Evolutionary conservation across 2,888 invertebrate genomes (phyloP).

Genomic region (Caenorhabditis macrosperma): DNA sequence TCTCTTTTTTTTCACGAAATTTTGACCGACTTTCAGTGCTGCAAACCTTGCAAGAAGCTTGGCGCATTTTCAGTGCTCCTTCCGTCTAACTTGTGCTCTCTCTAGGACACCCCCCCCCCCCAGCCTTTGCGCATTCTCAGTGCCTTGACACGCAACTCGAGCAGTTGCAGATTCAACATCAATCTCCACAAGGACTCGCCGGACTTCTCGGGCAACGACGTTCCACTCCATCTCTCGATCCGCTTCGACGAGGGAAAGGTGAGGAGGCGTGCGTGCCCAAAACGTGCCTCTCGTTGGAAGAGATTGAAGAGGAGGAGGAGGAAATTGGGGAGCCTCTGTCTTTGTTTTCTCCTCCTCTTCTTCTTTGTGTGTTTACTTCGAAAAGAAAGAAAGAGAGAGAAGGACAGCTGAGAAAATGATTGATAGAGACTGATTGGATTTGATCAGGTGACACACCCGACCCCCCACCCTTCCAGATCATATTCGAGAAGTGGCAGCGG

Average conservation of each 20-base stretch:
- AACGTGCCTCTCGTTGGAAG: no score
- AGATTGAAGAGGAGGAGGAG: neutral
- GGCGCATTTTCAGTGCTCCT: no score
- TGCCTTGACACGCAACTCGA: neutral
- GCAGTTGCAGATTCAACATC: constrained; percentile 72
- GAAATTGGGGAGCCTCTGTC: no score
- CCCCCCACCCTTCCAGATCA: constrained; percentile 50
- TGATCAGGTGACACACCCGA: constrained; percentile 32
- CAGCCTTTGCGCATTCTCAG: no score
- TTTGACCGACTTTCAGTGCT: no score
- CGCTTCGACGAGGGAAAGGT: constrained; percentile 76
- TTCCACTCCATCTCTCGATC: constrained; percentile 71
- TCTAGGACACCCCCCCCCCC: no score
- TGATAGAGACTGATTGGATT: constrained; percentile 20
- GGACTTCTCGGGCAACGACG: constrained; percentile 74
- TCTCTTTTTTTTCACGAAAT: no score
- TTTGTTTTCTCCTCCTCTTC: neutral
- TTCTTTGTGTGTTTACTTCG: constrained; percentile 15
- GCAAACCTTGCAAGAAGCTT: no score
- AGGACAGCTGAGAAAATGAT: constrained; percentile 51
- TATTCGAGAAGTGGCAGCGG: constrained; percentile 61
- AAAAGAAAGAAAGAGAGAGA: neutral
- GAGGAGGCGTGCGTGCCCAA: no score
- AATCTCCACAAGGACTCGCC: constrained; percentile 74
- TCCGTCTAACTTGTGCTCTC: no score